Percentiles rank a stretch among this genome's conserved stretches.
phyloP scores from a whole-genome alignment of 2,888 invertebrate genomes.

The Caenorhabditis sp. region DNA sequence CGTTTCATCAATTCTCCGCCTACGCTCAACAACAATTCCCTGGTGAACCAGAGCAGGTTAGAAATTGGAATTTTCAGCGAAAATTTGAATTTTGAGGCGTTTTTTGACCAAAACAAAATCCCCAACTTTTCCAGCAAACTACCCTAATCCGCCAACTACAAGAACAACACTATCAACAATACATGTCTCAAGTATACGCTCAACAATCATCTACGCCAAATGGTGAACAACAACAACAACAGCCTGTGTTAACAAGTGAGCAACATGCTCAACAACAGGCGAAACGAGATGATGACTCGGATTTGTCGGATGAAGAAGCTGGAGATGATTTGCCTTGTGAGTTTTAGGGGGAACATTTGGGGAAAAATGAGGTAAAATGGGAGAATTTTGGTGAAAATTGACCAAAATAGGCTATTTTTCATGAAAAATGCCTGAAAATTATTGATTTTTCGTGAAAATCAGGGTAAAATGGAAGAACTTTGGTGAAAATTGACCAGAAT shows the following conservation, averaged over 20 bases:
- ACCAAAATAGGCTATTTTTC: too few species aligned
- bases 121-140: conserved; percentile 80
- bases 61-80: background rate
- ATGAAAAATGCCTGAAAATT: background rate
- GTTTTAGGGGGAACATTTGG: conserved; percentile 17
- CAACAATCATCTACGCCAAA: conserved; percentile 72
- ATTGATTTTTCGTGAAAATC: background rate
- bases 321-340: conserved; percentile 64
- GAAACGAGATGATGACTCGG: conserved; percentile 71
- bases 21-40: conserved; percentile 91
- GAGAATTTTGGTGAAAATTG: too few species aligned
- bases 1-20: conserved; percentile 84
- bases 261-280: conserved; percentile 52
- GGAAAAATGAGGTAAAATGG: too few species aligned
- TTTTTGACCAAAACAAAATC: conserved; percentile 7
- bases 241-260: conserved; percentile 20
- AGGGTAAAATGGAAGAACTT: too few species aligned
- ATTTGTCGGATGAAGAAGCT: conserved; percentile 69
- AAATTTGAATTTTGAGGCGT: background rate
- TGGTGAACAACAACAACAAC: conserved; percentile 13
- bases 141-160: conserved; percentile 91
- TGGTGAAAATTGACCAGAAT: too few species aligned
- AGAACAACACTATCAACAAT: conserved; percentile 98
- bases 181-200: conserved; percentile 84
- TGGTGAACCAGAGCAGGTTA: conserved; percentile 75